phyloP scores from a whole-genome alignment of 1,140 invertebrate genomes.

The Dreissena rostriformis region DNA sequence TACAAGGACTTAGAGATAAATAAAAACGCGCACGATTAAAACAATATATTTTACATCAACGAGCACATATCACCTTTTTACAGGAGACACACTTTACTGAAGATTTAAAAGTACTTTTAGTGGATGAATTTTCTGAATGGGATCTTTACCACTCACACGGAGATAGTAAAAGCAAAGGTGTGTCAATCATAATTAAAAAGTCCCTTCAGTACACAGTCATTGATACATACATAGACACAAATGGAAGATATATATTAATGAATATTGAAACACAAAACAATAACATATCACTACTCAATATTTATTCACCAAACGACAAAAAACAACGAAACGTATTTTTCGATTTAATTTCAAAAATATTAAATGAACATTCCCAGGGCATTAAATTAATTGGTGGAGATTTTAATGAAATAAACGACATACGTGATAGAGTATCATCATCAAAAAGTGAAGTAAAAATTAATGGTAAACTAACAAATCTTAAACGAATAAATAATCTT shows the following conservation, averaged over 20 bases:
- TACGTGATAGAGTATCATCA: slow-evolving; percentile 24
- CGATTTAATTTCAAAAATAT: slow-evolving; percentile 5
- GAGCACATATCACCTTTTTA: neutral
- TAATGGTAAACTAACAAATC: slow-evolving; percentile 1
- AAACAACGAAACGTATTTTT: neutral
- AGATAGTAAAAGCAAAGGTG: slow-evolving; percentile 28
- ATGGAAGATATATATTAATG: slow-evolving; percentile 35
- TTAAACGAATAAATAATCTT: neutral
- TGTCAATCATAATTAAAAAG: slow-evolving; percentile 45
- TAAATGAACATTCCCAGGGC: neutral
- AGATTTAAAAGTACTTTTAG: neutral
- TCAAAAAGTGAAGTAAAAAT: slow-evolving; percentile 37
- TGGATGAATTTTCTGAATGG: neutral
- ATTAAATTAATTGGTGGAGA: slow-evolving; percentile 15
- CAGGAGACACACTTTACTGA: slow-evolving; percentile 36
- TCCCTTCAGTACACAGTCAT: slow-evolving; percentile 36
- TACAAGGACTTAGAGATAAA: slow-evolving; percentile 32
- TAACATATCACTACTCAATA: neutral
- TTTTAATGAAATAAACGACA: slow-evolving; percentile 42
- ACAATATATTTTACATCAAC: slow-evolving; percentile 10
- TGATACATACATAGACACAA: neutral
- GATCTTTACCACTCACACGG: slow-evolving; percentile 12
- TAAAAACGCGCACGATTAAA: slow-evolving; percentile 8
- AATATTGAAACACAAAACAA: slow-evolving; percentile 19
- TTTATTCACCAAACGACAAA: slow-evolving; percentile 53